Evolutionary conservation across 2,113 vertebrate genomes (phyloP), one percentile per base, ranked within the genome.

Genomic region (Osmerus mordax): DNA sequence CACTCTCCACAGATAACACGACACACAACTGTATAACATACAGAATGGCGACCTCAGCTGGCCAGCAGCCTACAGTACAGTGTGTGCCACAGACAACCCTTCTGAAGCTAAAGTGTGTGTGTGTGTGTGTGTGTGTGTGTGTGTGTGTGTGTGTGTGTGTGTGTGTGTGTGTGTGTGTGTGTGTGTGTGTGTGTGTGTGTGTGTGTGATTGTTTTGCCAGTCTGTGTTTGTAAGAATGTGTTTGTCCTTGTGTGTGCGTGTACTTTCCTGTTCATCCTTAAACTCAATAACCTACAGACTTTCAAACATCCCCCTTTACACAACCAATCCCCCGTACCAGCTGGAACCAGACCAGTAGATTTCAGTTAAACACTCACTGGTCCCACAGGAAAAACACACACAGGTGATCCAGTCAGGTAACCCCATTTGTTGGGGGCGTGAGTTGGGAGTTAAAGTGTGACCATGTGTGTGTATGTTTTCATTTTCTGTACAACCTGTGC

Each of bases 401-500:
- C 14, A 61, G 14, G 6, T 47, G 18, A n/a, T 51, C 69, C 72
- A 87, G 36, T 60, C 51, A 51, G 65, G 54, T 2, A 32, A 76
- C 77, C 41, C 72, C 53, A 4, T 73, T 72, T 71, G 63, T 29
- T 28, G 60, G 13, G 77, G 23, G 18, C 68, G 23, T 61, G 4
- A 15, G 61, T 14, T 21, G 21, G 69, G 77, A 68, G 87, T 89
- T 89, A 88, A 89, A 87, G 28, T 82, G 66, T 83, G 78, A 90
- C 81, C 14, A 13, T 36, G n/a, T 74, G 55, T 36, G n/a, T 74
- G 55, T 69, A 53, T 53, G 15, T 16, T 19, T 6, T 51, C 1
- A 56, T 67, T 19, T 19, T 15, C 32, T 21, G 14, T 0, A 0
- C 51, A 71, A 21, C 21, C 32, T 36, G 53, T 6, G 28, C 18